These are phyloP conservation scores for Carcina quercana DNA, from an alignment of 2,888 invertebrate genomes.

Conservation along the genomic window DNA sequence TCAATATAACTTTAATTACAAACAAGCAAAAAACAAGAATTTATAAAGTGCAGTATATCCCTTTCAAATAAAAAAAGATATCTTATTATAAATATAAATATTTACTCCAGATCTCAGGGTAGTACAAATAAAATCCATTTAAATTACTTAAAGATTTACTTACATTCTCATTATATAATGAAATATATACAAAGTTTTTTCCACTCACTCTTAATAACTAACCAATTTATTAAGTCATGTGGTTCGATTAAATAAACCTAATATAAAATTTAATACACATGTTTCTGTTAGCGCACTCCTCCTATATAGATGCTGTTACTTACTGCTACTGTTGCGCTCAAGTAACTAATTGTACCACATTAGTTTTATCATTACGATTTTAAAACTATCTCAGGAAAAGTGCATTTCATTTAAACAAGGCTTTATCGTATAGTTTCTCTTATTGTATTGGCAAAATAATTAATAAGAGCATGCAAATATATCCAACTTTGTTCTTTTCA, in stretches of 20 bases:
- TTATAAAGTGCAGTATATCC: too few relatives aligned
- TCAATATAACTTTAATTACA: too few relatives aligned
- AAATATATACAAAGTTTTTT: conserved; percentile 70
- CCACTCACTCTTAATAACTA: conserved; percentile 65
- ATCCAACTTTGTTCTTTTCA: conserved; percentile 39
- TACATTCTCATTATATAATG: conserved; percentile 64
- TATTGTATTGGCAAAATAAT: conserved; percentile 30
- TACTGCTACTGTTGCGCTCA: conserved; percentile 39
- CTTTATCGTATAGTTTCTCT: conserved; percentile 33
- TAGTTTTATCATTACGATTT: conserved; percentile 26
- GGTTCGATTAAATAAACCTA: conserved; percentile 67
- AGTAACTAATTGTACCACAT: conserved; percentile 56
- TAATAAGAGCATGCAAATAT: conserved; percentile 25
- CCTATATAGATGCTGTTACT: conserved; percentile 35
- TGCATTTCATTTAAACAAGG: too few relatives aligned
- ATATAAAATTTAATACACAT: conserved; percentile 53
- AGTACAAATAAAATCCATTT: conserved; percentile 53
- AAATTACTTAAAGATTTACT: conserved; percentile 71
- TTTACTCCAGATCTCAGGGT: conserved; percentile 69
- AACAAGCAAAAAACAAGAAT: too few relatives aligned
- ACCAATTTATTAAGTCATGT: conserved; percentile 64
- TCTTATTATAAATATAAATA: too few relatives aligned
- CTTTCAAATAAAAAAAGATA: too few relatives aligned
- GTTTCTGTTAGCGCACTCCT: conserved; percentile 47
- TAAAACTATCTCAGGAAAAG: conserved; percentile 15